phyloP scores from a whole-genome alignment of 2,888 invertebrate genomes.

The Rhagonycha fulva region DNA sequence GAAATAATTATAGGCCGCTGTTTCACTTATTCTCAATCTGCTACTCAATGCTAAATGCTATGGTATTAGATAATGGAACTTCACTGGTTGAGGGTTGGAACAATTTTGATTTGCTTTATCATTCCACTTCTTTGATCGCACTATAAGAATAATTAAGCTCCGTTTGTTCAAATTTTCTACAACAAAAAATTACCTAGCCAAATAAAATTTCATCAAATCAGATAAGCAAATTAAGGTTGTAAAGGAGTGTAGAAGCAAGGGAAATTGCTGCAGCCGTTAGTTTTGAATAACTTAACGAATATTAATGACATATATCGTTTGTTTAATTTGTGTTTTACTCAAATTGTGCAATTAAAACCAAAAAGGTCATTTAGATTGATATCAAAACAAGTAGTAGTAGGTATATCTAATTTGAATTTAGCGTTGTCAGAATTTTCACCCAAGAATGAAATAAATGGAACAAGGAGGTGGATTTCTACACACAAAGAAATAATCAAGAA shows the following conservation, averaged over 20 bases:
- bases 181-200: slow-evolving; percentile 1
- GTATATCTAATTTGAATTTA: slow-evolving; percentile 24
- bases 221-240: background rate
- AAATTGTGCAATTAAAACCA: slow-evolving; percentile 27
- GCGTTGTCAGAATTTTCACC: background rate
- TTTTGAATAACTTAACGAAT: slow-evolving; percentile 23
- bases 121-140: slow-evolving; percentile 28
- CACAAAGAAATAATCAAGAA: too few species aligned
- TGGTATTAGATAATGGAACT: slow-evolving; percentile 41
- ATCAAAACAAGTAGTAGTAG: slow-evolving; percentile 15
- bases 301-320: slow-evolving; percentile 24
- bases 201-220: background rate
- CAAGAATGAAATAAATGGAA: background rate
- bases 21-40: slow-evolving; percentile 49
- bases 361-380: slow-evolving; percentile 29
- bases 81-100: slow-evolving; percentile 37
- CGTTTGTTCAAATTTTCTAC: background rate
- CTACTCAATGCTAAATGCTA: slow-evolving; percentile 43
- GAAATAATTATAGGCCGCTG: slow-evolving; percentile 53
- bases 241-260: slow-evolving; percentile 25
- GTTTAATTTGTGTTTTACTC: slow-evolving; percentile 18
- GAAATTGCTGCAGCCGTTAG: slow-evolving; percentile 23
- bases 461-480: slow-evolving; percentile 15
- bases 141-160: background rate
- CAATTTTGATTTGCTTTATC: slow-evolving; percentile 40